These are phyloP conservation scores for Orchestia grillus DNA, from an alignment of 1,140 invertebrate genomes.

Conservation along the genomic window DNA sequence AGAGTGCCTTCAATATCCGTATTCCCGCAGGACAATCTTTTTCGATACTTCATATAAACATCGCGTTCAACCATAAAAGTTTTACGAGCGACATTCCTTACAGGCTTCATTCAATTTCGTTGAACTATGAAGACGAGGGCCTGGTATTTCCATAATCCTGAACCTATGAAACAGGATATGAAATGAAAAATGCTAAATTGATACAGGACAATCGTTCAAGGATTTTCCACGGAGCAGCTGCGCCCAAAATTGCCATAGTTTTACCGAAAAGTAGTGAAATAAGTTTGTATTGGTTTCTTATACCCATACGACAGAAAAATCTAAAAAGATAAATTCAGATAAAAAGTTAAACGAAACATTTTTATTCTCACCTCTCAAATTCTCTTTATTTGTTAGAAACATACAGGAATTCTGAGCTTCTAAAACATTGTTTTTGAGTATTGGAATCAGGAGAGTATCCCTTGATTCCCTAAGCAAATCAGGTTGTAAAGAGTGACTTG, in stretches of 20 bases:
- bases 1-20: constrained; percentile 39
- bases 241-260: not conserved
- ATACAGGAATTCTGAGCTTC: not conserved
- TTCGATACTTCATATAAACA: constrained; percentile 57
- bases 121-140: constrained; percentile 43
- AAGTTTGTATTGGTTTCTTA: not conserved
- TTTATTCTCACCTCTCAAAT: not conserved
- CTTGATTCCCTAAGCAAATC: not conserved
- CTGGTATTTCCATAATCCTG: constrained; percentile 37
- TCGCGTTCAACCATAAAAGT: constrained; percentile 54
- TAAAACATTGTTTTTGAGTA: not conserved
- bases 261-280: not conserved
- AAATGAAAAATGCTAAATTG: not conserved
- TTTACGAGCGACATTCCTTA: constrained; percentile 53
- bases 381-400: not conserved
- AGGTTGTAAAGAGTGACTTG: not conserved
- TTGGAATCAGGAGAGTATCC: not conserved
- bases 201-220: constrained; percentile 20
- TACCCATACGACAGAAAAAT: not conserved
- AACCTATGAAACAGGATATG: constrained; percentile 5
- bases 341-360: not conserved
- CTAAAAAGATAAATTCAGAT: not conserved
- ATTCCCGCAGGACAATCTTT: constrained; percentile 22
- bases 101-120: constrained; percentile 53
- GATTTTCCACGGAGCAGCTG: not conserved